phyloP scores from a whole-genome alignment of 2,888 invertebrate species.

The Buathra laborator region DNA sequence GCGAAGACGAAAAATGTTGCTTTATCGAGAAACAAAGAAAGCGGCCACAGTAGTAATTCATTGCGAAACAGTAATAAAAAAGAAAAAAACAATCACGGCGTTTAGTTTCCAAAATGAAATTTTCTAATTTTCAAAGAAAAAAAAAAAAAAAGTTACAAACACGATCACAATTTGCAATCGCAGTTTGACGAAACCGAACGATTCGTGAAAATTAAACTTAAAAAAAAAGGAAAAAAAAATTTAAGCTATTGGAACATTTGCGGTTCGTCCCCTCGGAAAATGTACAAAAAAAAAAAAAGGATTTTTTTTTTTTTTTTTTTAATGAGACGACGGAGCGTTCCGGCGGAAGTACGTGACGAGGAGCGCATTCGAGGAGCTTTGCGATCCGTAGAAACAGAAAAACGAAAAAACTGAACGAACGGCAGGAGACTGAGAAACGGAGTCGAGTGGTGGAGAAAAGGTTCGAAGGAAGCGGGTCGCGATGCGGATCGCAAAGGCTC shows the following conservation, averaged over 20 bases:
- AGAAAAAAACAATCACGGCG: neutral
- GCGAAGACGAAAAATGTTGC: constrained; percentile 30
- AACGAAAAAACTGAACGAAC: neutral
- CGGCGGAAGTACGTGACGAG: constrained; percentile 30
- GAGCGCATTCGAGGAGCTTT: constrained; percentile 21
- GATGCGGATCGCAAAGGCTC: constrained; percentile 11
- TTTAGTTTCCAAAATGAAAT: neutral
- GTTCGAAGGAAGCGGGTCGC: constrained; percentile 28
- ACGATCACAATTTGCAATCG: neutral
- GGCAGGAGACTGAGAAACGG: constrained; percentile 24
- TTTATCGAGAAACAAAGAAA: neutral
- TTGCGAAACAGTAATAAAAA: neutral
- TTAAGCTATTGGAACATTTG: neutral
- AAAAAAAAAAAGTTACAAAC: no score
- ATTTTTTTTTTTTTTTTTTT: neutral
- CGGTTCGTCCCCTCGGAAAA: constrained; percentile 29
- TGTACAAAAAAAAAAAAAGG: constrained; percentile 45
- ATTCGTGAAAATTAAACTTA: neutral
- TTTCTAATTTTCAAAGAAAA: constrained; percentile 6
- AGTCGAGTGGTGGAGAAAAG: neutral
- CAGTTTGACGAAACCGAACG: no score
- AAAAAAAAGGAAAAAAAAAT: neutral
- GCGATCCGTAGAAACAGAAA: neutral
- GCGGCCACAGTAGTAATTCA: neutral
- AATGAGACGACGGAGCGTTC: constrained; percentile 23